phyloP scores from a whole-genome alignment of 2,113 vertebrate genomes.

The Amphiprion ocellaris region DNA sequence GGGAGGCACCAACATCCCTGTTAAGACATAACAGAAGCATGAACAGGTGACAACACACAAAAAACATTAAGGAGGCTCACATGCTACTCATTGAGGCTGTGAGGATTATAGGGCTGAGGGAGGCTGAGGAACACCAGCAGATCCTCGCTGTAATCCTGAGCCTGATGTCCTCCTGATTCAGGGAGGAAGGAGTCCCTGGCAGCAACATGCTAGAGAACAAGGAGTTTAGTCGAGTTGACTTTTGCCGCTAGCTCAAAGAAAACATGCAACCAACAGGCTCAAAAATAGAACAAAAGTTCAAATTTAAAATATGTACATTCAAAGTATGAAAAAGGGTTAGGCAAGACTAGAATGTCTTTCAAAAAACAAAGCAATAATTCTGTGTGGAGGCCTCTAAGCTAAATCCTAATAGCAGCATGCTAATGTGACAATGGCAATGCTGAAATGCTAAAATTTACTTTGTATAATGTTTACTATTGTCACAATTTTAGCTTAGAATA shows the following conservation, averaged over 20 bases:
- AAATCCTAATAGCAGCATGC: neutral
- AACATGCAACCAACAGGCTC: neutral
- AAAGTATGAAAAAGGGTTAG: neutral
- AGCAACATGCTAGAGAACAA: neutral
- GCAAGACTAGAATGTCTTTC: neutral
- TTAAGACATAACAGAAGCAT: conserved; percentile 51
- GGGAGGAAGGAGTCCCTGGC: neutral
- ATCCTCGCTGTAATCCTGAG: conserved; percentile 37
- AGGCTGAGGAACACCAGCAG: conserved; percentile 36
- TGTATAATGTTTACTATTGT: too few species aligned
- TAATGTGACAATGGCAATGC: neutral
- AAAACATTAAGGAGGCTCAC: conserved; percentile 57
- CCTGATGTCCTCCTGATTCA: conserved; percentile 20
- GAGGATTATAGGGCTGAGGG: conserved; percentile 59
- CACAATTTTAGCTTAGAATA: too few species aligned
- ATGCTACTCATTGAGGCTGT: conserved; percentile 47
- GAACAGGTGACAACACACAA: conserved; percentile 64
- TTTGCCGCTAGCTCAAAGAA: neutral
- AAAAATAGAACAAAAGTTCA: neutral
- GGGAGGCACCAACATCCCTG: conserved; percentile 9
- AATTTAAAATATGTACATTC: neutral
- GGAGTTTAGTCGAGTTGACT: neutral
- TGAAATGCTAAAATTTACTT: too few species aligned
- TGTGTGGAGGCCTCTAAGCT: neutral
- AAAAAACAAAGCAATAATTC: neutral